phyloP scores from a whole-genome alignment of 2,888 invertebrate species.

The Macrosiphum euphorbiae region DNA sequence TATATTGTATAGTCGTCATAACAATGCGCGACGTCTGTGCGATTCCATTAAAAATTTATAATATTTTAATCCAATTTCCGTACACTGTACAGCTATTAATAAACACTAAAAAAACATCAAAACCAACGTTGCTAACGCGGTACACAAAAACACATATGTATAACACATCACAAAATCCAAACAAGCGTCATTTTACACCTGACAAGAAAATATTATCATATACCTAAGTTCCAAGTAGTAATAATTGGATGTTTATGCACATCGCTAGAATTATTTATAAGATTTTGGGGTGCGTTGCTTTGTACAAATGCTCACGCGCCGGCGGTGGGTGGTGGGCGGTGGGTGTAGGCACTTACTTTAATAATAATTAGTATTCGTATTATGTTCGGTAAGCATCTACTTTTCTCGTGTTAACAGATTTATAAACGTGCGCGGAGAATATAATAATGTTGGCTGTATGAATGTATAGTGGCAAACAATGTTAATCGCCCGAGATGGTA shows the following conservation, averaged over 20 bases:
- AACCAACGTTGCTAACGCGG: background rate
- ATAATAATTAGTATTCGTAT: background rate
- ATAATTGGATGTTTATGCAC: background rate
- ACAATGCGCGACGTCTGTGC: background rate
- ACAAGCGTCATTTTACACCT: background rate
- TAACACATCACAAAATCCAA: background rate
- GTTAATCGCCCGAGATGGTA: constrained; percentile 32
- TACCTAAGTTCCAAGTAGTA: background rate
- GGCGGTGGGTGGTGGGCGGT: background rate
- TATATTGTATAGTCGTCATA: background rate
- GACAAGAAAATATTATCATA: background rate
- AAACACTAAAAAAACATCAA: background rate
- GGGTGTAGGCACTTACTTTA: background rate
- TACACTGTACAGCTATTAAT: background rate
- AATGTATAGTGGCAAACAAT: constrained; percentile 15
- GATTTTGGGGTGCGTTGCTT: background rate
- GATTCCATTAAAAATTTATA: background rate
- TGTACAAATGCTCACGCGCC: background rate
- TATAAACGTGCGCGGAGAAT: background rate
- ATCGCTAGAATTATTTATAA: background rate
- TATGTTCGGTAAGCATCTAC: background rate
- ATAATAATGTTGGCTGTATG: background rate
- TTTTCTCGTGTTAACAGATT: background rate
- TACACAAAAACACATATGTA: background rate
- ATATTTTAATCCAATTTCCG: background rate